Evolutionary conservation across 2,888 invertebrate species (phyloP), one percentile per base, ranked within the genome.

Genomic region (Sinohyriopsis cumingii): DNA sequence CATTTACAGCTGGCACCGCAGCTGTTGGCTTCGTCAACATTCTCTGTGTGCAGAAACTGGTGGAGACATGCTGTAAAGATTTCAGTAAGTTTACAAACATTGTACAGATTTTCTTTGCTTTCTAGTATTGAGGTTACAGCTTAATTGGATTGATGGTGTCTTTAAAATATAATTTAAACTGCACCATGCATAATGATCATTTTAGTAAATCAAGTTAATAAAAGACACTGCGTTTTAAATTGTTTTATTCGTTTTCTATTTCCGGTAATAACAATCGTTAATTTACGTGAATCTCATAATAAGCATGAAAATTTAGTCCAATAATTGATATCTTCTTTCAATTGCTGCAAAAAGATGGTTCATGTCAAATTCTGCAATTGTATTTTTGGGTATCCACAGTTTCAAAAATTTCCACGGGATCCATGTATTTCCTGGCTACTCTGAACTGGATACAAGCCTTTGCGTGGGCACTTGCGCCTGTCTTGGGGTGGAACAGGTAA

Each of bases 1-100:
- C 87, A 7, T 86, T 86, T 77, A 77, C 84, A 3, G 82, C 81
- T n/a, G 88, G 88, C 0, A 82, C 86, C 55, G 84, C 80, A 5
- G 84, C 85, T 24, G 78, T 85, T 19, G 76, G 81, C 1, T 78
- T 82, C 55, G 77, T 85, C 15, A 72, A 81, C 19, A 73, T 82
- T 24, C 73, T 87, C 6, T 82, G 85, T 63, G 65, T 85, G 3
- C 86, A 88, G 68, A 45, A 45, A 45, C 33, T 45, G 33, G 12
- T 45, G 33, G 33, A 74, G 87, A 7, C 86, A 83, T 67, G 63
- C 81, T 54, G 78, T 80, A 71, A 76, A 60, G 74, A 80, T 5
- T 65, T 71, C 12, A 76, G 84, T 84, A 72, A 78, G 81, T 76
- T 19, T 33, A 53, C 24, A 12, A 54, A 55, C 33, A 28, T 67